Percentiles rank a stretch among this genome's conserved stretches.
Conservation (phyloP, 2,888 invertebrate species). For the Timema cristinae region DNA sequence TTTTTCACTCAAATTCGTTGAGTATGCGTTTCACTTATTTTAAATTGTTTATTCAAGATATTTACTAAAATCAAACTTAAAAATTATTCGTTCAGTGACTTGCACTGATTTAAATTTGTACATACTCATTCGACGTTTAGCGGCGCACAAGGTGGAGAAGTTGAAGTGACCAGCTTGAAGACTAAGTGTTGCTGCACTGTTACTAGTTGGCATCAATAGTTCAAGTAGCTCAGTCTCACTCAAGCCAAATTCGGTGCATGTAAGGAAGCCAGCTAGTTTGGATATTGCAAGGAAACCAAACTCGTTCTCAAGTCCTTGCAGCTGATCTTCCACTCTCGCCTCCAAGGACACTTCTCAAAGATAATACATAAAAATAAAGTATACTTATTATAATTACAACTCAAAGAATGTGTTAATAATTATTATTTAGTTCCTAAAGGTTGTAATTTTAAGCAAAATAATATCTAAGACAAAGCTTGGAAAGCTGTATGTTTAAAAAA, state of each 20-base stretch:
- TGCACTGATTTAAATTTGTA: background rate
- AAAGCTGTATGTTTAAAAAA: no score
- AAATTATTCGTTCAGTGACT: no score
- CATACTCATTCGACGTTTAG: constrained; percentile 48
- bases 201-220: constrained; percentile 75
- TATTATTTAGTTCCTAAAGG: no score
- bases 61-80: no score
- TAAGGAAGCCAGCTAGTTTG: constrained; percentile 67
- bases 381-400: no score
- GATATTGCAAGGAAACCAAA: constrained; percentile 64
- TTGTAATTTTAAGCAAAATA: no score
- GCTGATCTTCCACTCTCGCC: constrained; percentile 55
- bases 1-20: no score
- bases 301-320: constrained; percentile 59
- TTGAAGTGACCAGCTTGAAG: constrained; percentile 61
- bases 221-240: constrained; percentile 78
- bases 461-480: no score
- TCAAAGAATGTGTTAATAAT: no score
- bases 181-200: constrained; percentile 61
- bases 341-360: constrained; percentile 41
- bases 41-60: no score
- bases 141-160: constrained; percentile 70
- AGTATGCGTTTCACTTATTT: no score
- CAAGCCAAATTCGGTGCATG: constrained; percentile 76
- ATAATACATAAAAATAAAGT: no score